phyloP scores from a whole-genome alignment of 2,113 vertebrate species.

The Manacus vitellinus region DNA sequence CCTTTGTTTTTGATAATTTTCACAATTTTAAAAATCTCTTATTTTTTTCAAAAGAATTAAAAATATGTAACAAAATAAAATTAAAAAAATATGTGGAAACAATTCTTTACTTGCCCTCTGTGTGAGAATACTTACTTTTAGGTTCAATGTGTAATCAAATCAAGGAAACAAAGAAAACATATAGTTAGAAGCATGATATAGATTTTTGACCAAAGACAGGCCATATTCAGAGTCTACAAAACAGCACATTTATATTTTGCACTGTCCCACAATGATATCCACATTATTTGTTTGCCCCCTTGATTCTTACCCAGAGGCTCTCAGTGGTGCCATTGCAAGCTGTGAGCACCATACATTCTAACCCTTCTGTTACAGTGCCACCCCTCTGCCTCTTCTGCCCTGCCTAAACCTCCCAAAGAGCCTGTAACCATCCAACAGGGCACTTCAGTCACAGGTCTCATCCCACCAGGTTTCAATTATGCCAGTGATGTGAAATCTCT shows the following conservation, averaged over 20 bases:
- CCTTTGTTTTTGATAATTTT: neutral
- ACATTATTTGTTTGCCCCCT: neutral
- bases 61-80: neutral
- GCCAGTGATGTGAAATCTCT: neutral
- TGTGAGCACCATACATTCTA: neutral
- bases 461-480: neutral
- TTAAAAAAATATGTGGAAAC: neutral
- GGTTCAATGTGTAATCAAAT: neutral
- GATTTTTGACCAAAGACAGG: slow-evolving; percentile 58
- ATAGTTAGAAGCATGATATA: slow-evolving; percentile 60
- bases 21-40: neutral
- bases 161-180: slow-evolving; percentile 55
- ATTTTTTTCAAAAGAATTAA: neutral
- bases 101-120: fast-evolving
- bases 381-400: neutral
- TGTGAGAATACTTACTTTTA: neutral
- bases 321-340: neutral
- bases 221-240: slow-evolving; percentile 64
- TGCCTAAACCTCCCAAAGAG: neutral
- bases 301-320: neutral
- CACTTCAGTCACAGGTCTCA: neutral
- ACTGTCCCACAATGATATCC: neutral
- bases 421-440: neutral
- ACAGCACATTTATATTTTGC: slow-evolving; percentile 51
- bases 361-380: neutral